Evolutionary conservation across 2,888 invertebrate genomes (phyloP).

Genomic region (Dilophus febrilis): DNA sequence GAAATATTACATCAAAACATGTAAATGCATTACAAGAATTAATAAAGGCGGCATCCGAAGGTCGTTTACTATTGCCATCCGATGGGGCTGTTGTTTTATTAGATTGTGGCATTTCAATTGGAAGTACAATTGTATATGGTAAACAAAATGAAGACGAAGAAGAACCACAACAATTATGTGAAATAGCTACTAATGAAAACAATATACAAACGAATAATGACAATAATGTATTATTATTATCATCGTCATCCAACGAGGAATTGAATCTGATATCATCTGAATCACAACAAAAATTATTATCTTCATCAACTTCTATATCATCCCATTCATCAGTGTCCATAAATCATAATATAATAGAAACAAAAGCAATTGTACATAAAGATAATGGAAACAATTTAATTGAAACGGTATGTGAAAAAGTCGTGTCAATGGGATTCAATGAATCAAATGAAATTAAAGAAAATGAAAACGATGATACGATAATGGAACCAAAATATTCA

Average conservation of each 20-base stretch:
- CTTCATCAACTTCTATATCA: no score
- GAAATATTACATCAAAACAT: constrained; percentile 30
- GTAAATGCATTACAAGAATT: constrained; percentile 27
- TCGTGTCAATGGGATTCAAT: neutral
- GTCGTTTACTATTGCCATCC: constrained; percentile 28
- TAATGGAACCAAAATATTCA: constrained; percentile 25
- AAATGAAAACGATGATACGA: neutral
- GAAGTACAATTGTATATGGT: constrained; percentile 24
- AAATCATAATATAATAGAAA: constrained; percentile 3
- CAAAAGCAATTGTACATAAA: neutral
- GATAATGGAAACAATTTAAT: constrained; percentile 3
- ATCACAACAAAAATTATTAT: no score
- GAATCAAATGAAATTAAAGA: neutral
- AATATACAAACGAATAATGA: neutral
- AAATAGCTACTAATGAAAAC: neutral
- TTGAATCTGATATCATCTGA: no score
- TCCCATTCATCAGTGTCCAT: neutral
- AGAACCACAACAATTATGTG: neutral
- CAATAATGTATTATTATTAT: neutral
- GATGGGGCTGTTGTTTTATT: constrained; percentile 29
- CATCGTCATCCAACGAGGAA: no score
- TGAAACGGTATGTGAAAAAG: constrained; percentile 1
- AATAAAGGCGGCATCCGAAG: constrained; percentile 30
- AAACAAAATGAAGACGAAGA: constrained; percentile 1
- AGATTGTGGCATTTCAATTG: constrained; percentile 28